phyloP scores from a whole-genome alignment of 2,797 vertebrate species.

The Uromys caudimaculatus region DNA sequence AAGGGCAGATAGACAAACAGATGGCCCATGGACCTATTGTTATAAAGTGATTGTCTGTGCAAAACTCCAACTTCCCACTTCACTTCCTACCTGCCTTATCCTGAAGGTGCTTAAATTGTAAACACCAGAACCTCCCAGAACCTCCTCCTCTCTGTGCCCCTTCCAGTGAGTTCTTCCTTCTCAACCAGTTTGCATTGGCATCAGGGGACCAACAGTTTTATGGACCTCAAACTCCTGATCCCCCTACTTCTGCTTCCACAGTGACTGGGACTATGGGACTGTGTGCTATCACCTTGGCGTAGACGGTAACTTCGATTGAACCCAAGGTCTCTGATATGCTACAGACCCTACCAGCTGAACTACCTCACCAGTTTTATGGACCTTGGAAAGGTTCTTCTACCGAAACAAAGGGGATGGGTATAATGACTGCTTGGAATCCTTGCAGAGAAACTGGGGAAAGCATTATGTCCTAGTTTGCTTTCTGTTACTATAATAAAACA shows the following conservation, averaged over 20 bases:
- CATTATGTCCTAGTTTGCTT: not conserved
- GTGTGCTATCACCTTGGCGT: not conserved
- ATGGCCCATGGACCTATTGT: constrained; percentile 32
- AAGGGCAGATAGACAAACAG: constrained; percentile 58
- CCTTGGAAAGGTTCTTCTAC: not conserved
- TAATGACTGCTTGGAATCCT: not conserved
- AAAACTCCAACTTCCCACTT: constrained; percentile 31
- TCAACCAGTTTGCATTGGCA: not conserved
- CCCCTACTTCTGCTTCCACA: not conserved
- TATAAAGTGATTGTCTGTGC: constrained; percentile 47
- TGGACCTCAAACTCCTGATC: not conserved
- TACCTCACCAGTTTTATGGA: not conserved
- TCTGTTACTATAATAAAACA: not conserved
- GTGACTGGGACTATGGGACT: not conserved
- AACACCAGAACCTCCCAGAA: not conserved
- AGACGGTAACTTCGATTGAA: not conserved
- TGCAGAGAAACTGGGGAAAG: not conserved
- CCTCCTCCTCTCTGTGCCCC: not conserved
- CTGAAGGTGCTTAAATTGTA: not conserved
- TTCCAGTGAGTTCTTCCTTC: not conserved
- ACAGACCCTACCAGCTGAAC: not conserved
- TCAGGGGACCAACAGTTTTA: not conserved
- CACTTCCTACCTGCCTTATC: not conserved
- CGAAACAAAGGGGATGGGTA: not conserved
- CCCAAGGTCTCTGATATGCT: not conserved